Conservation (phyloP, 2,888 invertebrate genomes). For the Hoplodrina blanda region DNA sequence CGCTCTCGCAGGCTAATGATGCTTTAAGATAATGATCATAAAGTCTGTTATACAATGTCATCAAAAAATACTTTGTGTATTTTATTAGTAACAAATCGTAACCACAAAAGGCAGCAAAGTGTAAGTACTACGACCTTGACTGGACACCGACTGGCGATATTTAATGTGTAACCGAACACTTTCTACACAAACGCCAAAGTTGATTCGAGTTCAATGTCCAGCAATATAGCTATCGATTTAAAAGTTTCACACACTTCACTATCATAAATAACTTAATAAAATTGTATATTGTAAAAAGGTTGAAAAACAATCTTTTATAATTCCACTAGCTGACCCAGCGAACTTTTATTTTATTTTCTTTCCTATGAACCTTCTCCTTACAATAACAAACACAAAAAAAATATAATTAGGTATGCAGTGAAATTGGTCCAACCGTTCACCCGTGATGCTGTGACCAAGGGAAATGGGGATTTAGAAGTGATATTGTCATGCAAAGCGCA, state of each 20-base stretch:
- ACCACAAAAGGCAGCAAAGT: background rate
- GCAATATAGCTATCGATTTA: background rate
- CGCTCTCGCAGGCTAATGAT: background rate
- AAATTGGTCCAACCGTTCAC: too few species aligned
- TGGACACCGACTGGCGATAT: background rate
- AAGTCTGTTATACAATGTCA: conserved; percentile 2
- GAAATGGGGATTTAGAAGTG: too few species aligned
- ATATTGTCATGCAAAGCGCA: too few species aligned
- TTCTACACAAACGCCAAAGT: conserved; percentile 7
- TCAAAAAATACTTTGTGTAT: background rate
- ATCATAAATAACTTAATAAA: too few species aligned
- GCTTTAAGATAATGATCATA: conserved; percentile 11
- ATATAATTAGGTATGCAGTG: too few species aligned
- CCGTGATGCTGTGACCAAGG: too few species aligned
- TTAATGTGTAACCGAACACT: conserved; percentile 22
- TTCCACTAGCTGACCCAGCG: too few species aligned
- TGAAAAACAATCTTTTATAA: too few species aligned
- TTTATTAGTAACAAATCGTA: background rate
- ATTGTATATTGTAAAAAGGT: too few species aligned
- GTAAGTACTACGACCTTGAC: background rate
- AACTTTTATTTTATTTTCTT: too few species aligned
- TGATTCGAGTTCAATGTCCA: conserved; percentile 15
- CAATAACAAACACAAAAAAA: too few species aligned
- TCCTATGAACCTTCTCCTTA: too few species aligned
- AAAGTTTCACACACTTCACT: background rate